phyloP scores from a whole-genome alignment of 1,140 invertebrate genomes.

The Physella acuta region DNA sequence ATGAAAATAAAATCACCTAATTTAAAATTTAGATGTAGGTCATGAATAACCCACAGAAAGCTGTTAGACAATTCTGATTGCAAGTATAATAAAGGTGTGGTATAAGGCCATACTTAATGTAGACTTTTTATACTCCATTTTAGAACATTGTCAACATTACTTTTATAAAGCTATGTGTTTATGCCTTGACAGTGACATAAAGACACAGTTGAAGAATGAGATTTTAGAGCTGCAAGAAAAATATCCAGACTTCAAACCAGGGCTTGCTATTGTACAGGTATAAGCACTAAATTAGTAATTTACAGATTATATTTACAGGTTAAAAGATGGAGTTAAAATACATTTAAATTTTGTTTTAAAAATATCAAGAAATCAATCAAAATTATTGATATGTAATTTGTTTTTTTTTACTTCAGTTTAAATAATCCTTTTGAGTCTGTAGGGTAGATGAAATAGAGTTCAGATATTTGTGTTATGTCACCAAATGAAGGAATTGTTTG shows the following conservation, averaged over 20 bases:
- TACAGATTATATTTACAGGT: too few species aligned
- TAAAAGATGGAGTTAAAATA: too few species aligned
- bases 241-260: conserved; percentile 71
- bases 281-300: too few species aligned
- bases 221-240: conserved; percentile 67
- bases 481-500: neutral
- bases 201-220: conserved; percentile 70
- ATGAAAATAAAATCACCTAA: neutral
- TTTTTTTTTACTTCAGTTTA: too few species aligned
- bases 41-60: neutral
- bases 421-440: too few species aligned
- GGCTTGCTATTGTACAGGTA: conserved; percentile 67
- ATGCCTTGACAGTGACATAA: conserved; percentile 70
- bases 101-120: too few species aligned
- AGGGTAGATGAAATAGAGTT: too few species aligned
- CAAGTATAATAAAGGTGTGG: neutral
- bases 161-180: neutral
- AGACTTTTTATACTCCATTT: too few species aligned
- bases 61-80: neutral
- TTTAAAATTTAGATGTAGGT: neutral
- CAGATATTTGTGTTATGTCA: neutral
- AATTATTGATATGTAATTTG: too few species aligned
- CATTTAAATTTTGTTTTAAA: too few species aligned
- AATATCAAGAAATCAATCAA: too few species aligned
- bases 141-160: too few species aligned